Conservation (phyloP, 1,140 invertebrate species). For the Epicauta chinensis region DNA sequence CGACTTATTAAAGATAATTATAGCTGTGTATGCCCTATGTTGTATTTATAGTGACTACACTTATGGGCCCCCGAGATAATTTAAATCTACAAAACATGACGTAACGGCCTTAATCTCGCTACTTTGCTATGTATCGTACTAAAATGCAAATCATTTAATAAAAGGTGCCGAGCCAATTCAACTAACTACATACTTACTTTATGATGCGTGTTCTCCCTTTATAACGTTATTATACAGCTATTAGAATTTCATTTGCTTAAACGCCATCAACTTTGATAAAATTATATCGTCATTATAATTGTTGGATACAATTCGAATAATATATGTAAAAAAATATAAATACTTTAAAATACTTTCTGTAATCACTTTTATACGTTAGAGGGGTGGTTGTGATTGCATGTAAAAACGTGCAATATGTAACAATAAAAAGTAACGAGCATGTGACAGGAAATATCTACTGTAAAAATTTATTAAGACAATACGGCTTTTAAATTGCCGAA, state of each 20-base stretch:
- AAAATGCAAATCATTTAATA: conserved; percentile 21
- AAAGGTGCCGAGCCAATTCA: conserved; percentile 18
- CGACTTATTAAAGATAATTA: no score
- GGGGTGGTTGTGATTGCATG: conserved; percentile 17
- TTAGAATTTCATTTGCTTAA: conserved; percentile 12
- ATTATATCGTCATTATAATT: no score
- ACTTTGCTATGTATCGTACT: conserved; percentile 19
- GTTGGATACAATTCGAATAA: no score
- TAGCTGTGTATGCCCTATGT: no score
- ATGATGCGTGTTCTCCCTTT: conserved; percentile 16
- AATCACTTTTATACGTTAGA: not conserved
- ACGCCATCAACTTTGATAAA: no score
- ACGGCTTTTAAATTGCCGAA: conserved; percentile 28
- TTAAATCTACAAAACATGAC: conserved; percentile 20
- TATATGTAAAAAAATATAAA: no score
- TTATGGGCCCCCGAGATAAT: conserved; percentile 19
- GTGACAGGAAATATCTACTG: conserved; percentile 31
- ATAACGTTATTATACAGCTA: conserved; percentile 11
- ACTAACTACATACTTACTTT: conserved; percentile 16
- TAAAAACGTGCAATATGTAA: conserved; percentile 23
- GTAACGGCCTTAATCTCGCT: conserved; percentile 19
- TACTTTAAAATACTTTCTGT: no score
- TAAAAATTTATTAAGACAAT: conserved; percentile 29
- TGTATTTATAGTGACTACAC: no score
- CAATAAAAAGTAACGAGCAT: conserved; percentile 22